Evolutionary conservation across 1,140 invertebrate genomes (phyloP).

Genomic region (Pseudomyrmex flavicornis): DNA sequence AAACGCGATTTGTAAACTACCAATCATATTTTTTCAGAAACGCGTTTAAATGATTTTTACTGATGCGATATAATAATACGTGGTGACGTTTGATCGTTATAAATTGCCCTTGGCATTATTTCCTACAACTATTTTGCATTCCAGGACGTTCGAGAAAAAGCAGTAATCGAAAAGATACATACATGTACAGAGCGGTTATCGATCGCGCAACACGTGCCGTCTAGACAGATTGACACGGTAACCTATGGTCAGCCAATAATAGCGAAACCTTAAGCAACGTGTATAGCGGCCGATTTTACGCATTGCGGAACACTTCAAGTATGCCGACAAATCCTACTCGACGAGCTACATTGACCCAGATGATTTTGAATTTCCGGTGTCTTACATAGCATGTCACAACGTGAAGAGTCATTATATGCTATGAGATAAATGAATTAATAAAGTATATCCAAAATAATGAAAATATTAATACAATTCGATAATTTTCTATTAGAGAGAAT

Average conservation of each 20-base stretch:
- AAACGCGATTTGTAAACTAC: not conserved
- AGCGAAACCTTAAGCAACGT: conserved; percentile 75
- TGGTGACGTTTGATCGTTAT: conserved; percentile 8
- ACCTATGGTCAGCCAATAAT: conserved; percentile 80
- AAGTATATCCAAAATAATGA: not conserved
- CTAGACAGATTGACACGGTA: conserved; percentile 79
- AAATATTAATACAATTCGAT: conserved; percentile 26
- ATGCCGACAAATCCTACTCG: conserved; percentile 72
- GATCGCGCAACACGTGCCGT: conserved; percentile 69
- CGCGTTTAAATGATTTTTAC: not conserved
- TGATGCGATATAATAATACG: not conserved
- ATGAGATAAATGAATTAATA: not conserved
- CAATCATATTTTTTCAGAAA: too few relatives aligned
- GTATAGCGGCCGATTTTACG: conserved; percentile 48
- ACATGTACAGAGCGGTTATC: conserved; percentile 49
- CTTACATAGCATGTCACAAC: not conserved
- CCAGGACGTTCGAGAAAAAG: conserved; percentile 28
- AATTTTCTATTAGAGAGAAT: not conserved
- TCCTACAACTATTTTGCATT: not conserved
- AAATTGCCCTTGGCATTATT: conserved; percentile 20
- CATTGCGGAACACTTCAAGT: conserved; percentile 59
- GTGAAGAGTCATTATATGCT: not conserved
- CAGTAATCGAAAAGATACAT: conserved; percentile 45
- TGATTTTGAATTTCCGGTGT: conserved; percentile 62
- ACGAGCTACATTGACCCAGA: conserved; percentile 31